These are phyloP conservation scores for Sylvilagus bachmani DNA, from an alignment of 2,113 vertebrate genomes.

Conservation along the genomic window DNA sequence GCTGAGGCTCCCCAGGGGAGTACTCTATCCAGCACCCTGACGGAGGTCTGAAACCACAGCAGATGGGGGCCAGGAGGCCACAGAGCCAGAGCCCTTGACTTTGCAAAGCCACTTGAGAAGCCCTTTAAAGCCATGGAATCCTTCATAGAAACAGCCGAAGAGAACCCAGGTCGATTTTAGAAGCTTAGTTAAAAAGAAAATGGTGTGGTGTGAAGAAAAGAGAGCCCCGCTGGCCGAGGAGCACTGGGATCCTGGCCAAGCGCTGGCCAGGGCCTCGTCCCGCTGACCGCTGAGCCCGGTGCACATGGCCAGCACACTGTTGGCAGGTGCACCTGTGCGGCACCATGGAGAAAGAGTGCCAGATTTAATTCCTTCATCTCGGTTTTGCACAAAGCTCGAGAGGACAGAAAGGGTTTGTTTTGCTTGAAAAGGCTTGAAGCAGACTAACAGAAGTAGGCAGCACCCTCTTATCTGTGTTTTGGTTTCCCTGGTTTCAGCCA, in stretches of 20 bases:
- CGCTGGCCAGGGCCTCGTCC: neutral
- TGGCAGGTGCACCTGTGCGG: neutral
- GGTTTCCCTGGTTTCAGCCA: too few relatives aligned
- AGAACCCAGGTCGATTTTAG: neutral
- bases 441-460: neutral
- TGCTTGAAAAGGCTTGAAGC: neutral
- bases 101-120: neutral
- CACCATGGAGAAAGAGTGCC: neutral
- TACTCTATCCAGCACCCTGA: neutral
- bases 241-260: too few relatives aligned
- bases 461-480: neutral
- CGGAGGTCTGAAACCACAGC: neutral
- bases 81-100: neutral
- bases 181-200: neutral
- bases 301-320: accelerated
- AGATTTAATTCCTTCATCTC: neutral
- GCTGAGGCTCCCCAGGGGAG: neutral
- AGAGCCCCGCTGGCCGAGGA: neutral
- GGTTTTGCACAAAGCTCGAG: neutral
- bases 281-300: accelerated
- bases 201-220: neutral
- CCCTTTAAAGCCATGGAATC: neutral
- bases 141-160: neutral
- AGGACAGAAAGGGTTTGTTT: neutral
- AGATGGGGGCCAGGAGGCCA: neutral